phyloP scores from a whole-genome alignment of 2,888 invertebrate genomes.

The Lasioglossum oenotherae region DNA sequence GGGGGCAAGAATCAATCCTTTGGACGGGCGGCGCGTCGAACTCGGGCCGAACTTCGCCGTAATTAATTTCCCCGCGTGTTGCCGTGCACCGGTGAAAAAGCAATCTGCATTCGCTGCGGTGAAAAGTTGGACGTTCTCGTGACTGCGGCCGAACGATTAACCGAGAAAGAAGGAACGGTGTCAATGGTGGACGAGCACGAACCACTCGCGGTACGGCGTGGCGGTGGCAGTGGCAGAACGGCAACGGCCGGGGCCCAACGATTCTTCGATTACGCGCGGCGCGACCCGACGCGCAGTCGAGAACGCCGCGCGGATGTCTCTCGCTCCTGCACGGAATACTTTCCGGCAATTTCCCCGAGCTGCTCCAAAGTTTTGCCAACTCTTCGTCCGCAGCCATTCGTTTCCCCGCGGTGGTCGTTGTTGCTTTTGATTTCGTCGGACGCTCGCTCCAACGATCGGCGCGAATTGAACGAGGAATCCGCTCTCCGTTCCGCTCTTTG shows the following conservation, averaged over 20 bases:
- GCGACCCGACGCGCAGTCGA: background rate
- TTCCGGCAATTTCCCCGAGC: conserved; percentile 32
- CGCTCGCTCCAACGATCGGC: background rate
- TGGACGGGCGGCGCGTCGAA: conserved; percentile 23
- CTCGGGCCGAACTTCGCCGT: conserved; percentile 42
- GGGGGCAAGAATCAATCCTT: conserved; percentile 51
- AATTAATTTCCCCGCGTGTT: conserved; percentile 56
- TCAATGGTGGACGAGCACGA: conserved; percentile 58
- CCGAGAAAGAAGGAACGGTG: conserved; percentile 55
- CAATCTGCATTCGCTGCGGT: conserved; percentile 49
- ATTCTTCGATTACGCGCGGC: conserved; percentile 36
- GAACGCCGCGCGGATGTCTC: conserved; percentile 12
- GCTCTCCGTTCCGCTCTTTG: background rate
- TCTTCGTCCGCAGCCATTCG: conserved; percentile 4
- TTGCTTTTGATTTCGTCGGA: conserved; percentile 9
- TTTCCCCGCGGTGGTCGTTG: background rate
- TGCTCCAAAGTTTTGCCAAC: conserved; percentile 21
- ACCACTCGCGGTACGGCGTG: background rate
- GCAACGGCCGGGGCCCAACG: background rate
- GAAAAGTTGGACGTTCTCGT: conserved; percentile 57
- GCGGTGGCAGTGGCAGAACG: background rate
- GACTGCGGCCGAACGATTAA: conserved; percentile 54
- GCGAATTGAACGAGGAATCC: background rate
- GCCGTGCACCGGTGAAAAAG: conserved; percentile 51
- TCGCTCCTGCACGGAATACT: conserved; percentile 35